These are phyloP conservation scores for Solenopsis fugax DNA, from an alignment of 1,140 invertebrate species.

Conservation along the genomic window DNA sequence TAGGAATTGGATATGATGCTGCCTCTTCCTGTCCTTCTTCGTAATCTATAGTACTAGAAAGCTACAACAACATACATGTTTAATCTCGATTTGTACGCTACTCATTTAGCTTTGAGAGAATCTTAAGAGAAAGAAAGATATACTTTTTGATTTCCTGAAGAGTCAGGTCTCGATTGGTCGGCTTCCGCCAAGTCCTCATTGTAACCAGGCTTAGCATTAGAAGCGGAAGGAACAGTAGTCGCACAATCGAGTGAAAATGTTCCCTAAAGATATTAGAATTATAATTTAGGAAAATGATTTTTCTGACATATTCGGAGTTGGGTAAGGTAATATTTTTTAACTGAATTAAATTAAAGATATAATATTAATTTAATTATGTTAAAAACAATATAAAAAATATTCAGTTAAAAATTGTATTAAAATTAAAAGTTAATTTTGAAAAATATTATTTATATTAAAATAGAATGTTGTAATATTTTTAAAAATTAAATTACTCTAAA, in stretches of 20 bases:
- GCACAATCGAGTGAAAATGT: conserved; percentile 62
- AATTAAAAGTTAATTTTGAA: too few species aligned
- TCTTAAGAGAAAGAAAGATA: neutral
- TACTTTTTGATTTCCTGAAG: conserved; percentile 80
- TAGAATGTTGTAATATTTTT: too few species aligned
- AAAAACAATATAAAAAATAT: too few species aligned
- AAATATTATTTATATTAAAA: too few species aligned
- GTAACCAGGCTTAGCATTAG: conserved; percentile 74
- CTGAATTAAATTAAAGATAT: too few species aligned
- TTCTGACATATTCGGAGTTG: neutral
- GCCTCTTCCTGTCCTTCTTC: conserved; percentile 70
- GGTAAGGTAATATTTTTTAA: too few species aligned
- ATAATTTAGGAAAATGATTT: neutral
- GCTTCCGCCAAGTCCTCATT: conserved; percentile 87
- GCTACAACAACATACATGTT: conserved; percentile 50
- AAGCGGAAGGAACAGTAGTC: conserved; percentile 54
- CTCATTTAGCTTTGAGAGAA: neutral
- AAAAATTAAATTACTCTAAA: too few species aligned
- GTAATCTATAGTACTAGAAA: conserved; percentile 53
- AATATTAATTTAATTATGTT: too few species aligned
- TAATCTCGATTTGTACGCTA: neutral
- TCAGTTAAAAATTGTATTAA: too few species aligned
- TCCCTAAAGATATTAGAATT: conserved; percentile 48
- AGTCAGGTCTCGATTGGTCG: conserved; percentile 84
- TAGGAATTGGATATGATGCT: conserved; percentile 55